Evolutionary conservation across 2,888 invertebrate genomes (phyloP), one percentile per base, ranked within the genome.

Genomic region (Ganaspis brasiliensis): DNA sequence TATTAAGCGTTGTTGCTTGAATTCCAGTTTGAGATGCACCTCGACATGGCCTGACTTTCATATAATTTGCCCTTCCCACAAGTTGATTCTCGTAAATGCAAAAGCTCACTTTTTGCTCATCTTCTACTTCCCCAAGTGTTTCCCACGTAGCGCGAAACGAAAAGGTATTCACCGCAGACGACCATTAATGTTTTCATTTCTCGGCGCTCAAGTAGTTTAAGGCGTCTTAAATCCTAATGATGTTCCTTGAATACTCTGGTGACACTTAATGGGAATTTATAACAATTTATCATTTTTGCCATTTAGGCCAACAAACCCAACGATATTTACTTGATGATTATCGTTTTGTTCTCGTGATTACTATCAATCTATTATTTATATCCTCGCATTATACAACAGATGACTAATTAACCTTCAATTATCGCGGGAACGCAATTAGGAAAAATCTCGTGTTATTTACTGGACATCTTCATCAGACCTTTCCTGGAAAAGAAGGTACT

Each of bases 141-240:
- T 67, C 67, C 45, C 45, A 67, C 67, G 67, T 67, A 45, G 40
- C 14, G 21, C 40, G 45, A 67, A 67, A 67, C 45, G 26, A 45
- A 45, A 45, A 67, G 45, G 67, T 67, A 67, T 67, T 67, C 67
- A 67, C 67, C 45, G 45, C 67, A 40, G 61, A 61, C 61, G 26
- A 67, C 40, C 67, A 67, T 45, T 45, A 45, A 67, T 67, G 67
- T 67, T 67, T 67, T 67, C 45, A 67, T 67, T 67, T 67, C 67
- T 67, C 45, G 26, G 24, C 12, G 14, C 67, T 63, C 21, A 63
- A 63, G 37, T 63, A 45, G 40, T 45, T 26, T 40, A 63, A 40
- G 45, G 24, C 21, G 9, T 16, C 45, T 24, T 67, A 45, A 67
- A 67, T 67, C 45, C 67, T 67, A 67, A 24, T 67, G 45, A 67